Evolutionary conservation across 2,797 vertebrate species (phyloP).

Genomic region (Hemitrygon akajei): DNA sequence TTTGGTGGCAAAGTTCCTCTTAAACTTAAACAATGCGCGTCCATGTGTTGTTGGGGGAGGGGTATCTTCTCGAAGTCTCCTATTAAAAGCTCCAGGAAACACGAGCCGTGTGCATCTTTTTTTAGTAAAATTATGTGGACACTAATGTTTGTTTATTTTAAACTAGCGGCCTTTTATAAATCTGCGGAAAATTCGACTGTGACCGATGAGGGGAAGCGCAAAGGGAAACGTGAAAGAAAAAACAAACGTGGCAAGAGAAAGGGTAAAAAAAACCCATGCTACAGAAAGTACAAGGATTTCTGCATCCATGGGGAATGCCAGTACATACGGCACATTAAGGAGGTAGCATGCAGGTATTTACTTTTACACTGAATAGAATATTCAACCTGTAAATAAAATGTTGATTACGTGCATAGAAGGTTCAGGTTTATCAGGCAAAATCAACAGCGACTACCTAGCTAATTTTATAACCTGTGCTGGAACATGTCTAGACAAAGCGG

Average conservation of each 20-base stretch:
- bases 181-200: not conserved
- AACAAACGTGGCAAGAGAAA: slow-evolving; percentile 52
- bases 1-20: too few species aligned
- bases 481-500: slow-evolving; percentile 23
- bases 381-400: too few species aligned
- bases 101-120: not conserved
- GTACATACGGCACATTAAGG: slow-evolving; percentile 66
- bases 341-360: slow-evolving; percentile 83
- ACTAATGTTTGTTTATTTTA: slow-evolving; percentile 28
- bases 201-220: slow-evolving; percentile 60
- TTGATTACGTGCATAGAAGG: not conserved
- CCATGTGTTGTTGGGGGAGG: not conserved
- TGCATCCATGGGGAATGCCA: slow-evolving; percentile 90
- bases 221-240: slow-evolving; percentile 77
- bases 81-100: not conserved
- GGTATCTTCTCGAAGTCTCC: not conserved
- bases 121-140: not conserved
- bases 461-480: not conserved
- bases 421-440: not conserved
- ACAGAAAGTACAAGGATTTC: slow-evolving; percentile 83
- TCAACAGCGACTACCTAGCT: too few species aligned
- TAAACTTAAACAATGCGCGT: not conserved
- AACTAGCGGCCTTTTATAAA: slow-evolving; percentile 29
- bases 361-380: not conserved
- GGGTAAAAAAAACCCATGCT: slow-evolving; percentile 74